Evolutionary conservation across 2,888 invertebrate genomes (phyloP), one percentile per base, ranked within the genome.

Genomic region (Aspidiotus rigidus): DNA sequence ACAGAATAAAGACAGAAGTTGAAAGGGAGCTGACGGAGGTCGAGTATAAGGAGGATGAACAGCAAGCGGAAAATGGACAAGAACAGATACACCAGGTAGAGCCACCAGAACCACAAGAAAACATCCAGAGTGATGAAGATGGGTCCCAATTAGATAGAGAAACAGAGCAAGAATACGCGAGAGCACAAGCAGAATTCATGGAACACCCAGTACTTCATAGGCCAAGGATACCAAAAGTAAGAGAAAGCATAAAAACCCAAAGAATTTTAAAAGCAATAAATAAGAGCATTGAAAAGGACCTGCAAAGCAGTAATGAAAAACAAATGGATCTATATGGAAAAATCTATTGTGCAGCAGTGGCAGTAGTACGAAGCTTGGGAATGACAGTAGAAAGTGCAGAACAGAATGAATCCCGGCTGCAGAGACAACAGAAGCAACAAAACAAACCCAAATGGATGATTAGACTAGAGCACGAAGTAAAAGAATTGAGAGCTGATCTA

Each of bases 221-320:
- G 49, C 49, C 49, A 49, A 49, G 49, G n/a, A 49, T 49, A 49
- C 49, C 49, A n/a, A 49, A n/a, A 49, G n/a, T 49, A 49, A 49
- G 49, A 6, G 49, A 49, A 49, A 49, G 11, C 11, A 11, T n/a
- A 13, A 49, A n/a, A n/a, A 6, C 49, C 10, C 2, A 49, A 49
- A n/a, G 11, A n/a, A 49, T 49, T 49, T 13, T 49, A 11, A 49
- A 49, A 49, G n/a, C 10, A 3, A n/a, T 49, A 11, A 49, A 49
- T 49, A 13, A 49, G 11, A 13, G 49, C 49, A 11, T 49, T 13
- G 49, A 49, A n/a, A 49, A 49, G 6, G 49, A 49, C 49, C n/a
- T 49, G 49, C 49, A 49, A n/a, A 49, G 49, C n/a, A n/a, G 49
- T 13, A n/a, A 49, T 13, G 49, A n/a, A 11, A 11, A 49, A 49